Base-by-base conservation (phyloP, 2,113 vertebrate genomes). In the Buteo buteo region DNA sequence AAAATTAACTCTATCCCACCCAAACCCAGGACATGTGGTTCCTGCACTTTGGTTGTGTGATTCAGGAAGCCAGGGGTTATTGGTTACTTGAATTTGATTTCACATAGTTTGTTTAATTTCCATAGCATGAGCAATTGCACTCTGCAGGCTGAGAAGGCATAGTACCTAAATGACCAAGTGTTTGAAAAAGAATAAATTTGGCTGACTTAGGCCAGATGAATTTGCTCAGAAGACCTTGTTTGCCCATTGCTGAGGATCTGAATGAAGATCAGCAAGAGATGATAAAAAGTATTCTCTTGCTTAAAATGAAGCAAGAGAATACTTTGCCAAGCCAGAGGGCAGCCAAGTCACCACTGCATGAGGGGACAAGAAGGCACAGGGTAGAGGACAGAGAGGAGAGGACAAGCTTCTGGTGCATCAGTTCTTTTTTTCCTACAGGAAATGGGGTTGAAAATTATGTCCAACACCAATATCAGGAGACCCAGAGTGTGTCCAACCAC, bases 381-480 rank as follows among this genome's bases (percentile, higher is more conserved):
- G 9, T 18, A 40, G 42, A 88, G 42, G 20, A 10, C 47, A 74
- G 40, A 77, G 42, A 69, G 13, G 10, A 59, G 38, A 91, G 17
- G 28, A 65, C 5, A 64, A 78, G 77, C 32, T 77, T 89, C 31
- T 87, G 24, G 21, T 88, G 65, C 38, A 44, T 47, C 22, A 44
- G 25, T 65, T 78, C 4, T 38, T 74, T 81, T 66, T 62, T 84
- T 73, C n/a, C n/a, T 91, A 13, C 76, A 98, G 97, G 91, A 94
- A 8, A 71, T 96, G 88, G 96, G 97, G 24, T 83, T 98, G 94
- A 98, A 98, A 96, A 73, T 97, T 78, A 82, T 97, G 64, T 97
- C 93, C 47, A 98, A 98, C 55, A 94, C 91, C 45, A 87, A 96
- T 40, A 96, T 98, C 88, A 96, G 89, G 87, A 98, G 94, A 77